Percentiles rank a stretch among this genome's conserved stretches.
These are phyloP conservation scores for Nibea albiflora DNA, from an alignment of 2,113 vertebrate species.

Conservation along the genomic window DNA sequence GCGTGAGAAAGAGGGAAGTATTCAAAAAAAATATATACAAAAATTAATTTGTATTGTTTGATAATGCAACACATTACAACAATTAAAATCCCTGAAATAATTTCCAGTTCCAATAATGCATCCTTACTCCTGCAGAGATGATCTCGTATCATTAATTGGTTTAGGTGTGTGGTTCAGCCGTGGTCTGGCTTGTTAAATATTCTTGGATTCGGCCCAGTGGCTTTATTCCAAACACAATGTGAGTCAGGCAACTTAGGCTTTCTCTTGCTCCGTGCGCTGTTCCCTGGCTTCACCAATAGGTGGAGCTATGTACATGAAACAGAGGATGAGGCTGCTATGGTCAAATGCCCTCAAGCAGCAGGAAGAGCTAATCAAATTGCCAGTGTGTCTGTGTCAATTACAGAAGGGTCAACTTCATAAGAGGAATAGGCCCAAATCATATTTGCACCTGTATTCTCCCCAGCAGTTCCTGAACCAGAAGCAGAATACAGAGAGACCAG, in stretches of 20 bases:
- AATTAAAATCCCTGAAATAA: constrained; percentile 5
- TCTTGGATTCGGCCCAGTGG: constrained; percentile 52
- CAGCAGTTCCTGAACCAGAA: constrained; percentile 50
- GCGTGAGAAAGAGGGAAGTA: background rate
- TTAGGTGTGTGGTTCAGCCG: constrained; percentile 26
- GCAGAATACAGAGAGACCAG: constrained; percentile 35
- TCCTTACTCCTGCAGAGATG: constrained; percentile 1
- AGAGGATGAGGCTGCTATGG: constrained; percentile 46
- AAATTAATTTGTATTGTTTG: background rate
- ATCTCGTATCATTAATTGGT: constrained; percentile 12
- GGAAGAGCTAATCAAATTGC: constrained; percentile 78
- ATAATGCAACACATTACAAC: constrained; percentile 15
- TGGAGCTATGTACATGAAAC: constrained; percentile 82
- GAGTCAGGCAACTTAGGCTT: constrained; percentile 37
- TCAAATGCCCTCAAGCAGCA: constrained; percentile 72
- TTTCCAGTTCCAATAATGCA: background rate
- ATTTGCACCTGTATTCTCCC: constrained; percentile 74
- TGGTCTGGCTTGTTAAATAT: constrained; percentile 41
- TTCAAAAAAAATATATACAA: background rate
- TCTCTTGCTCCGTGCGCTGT: constrained; percentile 43
- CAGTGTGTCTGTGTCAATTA: constrained; percentile 81
- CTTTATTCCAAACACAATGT: constrained; percentile 46
- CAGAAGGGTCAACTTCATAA: constrained; percentile 78
- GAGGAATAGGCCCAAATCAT: constrained; percentile 73
- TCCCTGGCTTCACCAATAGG: constrained; percentile 71